Conservation (phyloP, 2,888 invertebrate genomes). For the Digitonthophagus gazella region DNA sequence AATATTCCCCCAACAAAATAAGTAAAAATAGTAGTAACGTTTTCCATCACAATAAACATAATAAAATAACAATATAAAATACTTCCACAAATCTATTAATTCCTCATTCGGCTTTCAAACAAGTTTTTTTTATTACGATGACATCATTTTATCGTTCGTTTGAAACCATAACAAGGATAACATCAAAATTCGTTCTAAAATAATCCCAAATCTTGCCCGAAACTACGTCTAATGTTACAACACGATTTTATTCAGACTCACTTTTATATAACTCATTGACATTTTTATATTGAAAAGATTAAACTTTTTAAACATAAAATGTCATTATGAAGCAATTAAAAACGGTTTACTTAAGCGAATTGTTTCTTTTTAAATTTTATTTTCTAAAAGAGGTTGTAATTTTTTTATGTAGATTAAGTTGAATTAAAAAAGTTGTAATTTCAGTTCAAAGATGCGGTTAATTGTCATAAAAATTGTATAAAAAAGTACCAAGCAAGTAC, state of each 20-base stretch:
- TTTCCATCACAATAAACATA: neutral
- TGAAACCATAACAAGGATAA: constrained; percentile 58
- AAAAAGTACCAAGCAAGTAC: constrained; percentile 77
- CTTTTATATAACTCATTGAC: constrained; percentile 88
- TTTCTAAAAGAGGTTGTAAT: neutral
- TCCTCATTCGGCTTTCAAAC: constrained; percentile 85
- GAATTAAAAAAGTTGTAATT: constrained; percentile 58
- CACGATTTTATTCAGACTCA: constrained; percentile 86
- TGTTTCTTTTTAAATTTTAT: constrained; percentile 51
- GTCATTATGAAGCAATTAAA: no score
- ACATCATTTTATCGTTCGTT: constrained; percentile 80
- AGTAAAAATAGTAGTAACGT: constrained; percentile 35
- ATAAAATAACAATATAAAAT: constrained; percentile 32
- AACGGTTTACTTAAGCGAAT: no score
- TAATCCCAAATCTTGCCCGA: constrained; percentile 20
- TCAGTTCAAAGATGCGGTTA: constrained; percentile 94
- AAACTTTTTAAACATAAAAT: no score
- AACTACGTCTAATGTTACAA: constrained; percentile 25
- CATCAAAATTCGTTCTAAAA: constrained; percentile 43
- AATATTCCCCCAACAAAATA: constrained; percentile 69
- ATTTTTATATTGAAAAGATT: constrained; percentile 93
- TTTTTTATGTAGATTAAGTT: neutral
- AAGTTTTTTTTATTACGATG: constrained; percentile 88
- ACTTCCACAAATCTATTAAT: constrained; percentile 68
- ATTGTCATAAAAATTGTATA: constrained; percentile 95